Percentiles rank a stretch among this genome's conserved stretches.
phyloP scores from a whole-genome alignment of 1,140 invertebrate genomes.

The Argopecten irradians region DNA sequence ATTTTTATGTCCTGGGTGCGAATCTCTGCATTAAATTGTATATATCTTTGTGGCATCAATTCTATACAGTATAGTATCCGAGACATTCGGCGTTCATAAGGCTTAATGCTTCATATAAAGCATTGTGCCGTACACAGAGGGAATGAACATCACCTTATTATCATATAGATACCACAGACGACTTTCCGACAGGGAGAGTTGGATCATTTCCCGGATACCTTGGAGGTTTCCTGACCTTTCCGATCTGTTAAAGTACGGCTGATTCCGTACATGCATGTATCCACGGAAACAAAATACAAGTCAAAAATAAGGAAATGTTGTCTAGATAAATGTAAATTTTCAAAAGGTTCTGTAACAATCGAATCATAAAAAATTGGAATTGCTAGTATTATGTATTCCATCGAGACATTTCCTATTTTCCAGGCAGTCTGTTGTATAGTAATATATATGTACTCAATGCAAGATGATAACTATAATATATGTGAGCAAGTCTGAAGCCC shows the following conservation, averaged over 20 bases:
- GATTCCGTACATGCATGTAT: neutral
- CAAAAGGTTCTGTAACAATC: neutral
- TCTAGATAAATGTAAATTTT: neutral
- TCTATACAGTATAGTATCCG: neutral
- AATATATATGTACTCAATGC: neutral
- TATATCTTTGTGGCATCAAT: too few species aligned
- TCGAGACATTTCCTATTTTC: neutral
- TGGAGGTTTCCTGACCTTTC: neutral
- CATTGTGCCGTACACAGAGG: neutral
- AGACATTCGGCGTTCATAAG: neutral
- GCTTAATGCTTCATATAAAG: neutral
- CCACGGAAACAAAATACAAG: neutral
- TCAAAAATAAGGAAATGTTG: neutral
- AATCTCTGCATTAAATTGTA: too few species aligned
- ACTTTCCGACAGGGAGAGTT: neutral
- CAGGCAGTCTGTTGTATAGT: neutral
- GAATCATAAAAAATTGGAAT: neutral
- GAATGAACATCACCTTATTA: neutral
- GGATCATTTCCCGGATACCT: conserved; percentile 3
- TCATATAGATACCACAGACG: neutral
- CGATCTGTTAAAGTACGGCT: neutral
- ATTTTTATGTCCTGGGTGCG: too few species aligned
- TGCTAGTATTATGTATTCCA: neutral
- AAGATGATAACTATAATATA: neutral
- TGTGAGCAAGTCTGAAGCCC: neutral